Evolutionary conservation across 2,797 vertebrate genomes (phyloP), one percentile per base, ranked within the genome.

Genomic region (Galago senegalensis): DNA sequence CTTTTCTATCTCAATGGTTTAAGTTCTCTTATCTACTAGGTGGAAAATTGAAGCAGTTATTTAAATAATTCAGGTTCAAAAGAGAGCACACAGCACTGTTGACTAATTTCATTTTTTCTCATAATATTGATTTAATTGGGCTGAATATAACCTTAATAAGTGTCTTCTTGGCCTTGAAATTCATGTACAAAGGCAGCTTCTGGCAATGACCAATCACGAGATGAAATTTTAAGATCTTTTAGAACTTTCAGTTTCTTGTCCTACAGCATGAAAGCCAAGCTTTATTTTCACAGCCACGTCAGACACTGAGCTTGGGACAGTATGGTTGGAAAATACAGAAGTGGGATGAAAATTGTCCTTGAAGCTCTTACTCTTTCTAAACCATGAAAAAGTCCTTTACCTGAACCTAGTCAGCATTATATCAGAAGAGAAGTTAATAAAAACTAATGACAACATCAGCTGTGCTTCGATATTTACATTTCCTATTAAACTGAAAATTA

Each of bases 401-500:
- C 27, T 77, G 21, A 92, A 37, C 25, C 21, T 37, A 70, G 49
- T 93, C 76, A 76, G 53, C 40, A 27, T 91, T 69, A 5, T 67
- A 70, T 73, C 90, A 89, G 87, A 96, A 92, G 65, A 89, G 40
- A 87, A 53, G 85, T 96, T 94, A 75, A 21, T 87, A 63, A 93
- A 93, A 95, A 77, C 20, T 80, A 93, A 83, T 65, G 53, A 80
- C 91, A 86, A 90, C 49, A 84, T 96, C 91, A 96, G 87, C 69
- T 88, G 21, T 90, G 56, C 56, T 53, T 95, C 67, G 70, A 92
- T 40, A 87, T 95, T 97, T 95, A 91, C 13, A 92, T 93, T 96
- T 81, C 49, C 92, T 82, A 82, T 61, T 92, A 90, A 92, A 89
- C 60, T 75, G 65, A 53, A 96, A 97, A 91, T 89, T 83, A 84